Conservation (phyloP, 2,888 invertebrate genomes). For the Drosophila buzzatii region DNA sequence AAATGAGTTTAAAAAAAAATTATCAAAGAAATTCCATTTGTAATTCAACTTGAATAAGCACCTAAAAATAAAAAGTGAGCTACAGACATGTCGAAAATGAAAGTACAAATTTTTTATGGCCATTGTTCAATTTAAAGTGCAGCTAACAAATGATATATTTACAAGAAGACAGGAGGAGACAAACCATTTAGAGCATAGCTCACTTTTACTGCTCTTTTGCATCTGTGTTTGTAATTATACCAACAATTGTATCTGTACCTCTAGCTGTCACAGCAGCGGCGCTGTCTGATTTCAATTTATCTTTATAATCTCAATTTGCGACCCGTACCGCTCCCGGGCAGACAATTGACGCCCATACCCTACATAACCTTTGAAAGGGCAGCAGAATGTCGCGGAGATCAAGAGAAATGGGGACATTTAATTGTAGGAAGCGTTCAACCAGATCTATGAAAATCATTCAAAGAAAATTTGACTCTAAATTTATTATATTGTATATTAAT, state of each 20-base stretch:
- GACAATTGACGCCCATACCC: conserved; percentile 27
- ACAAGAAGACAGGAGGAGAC: conserved; percentile 32
- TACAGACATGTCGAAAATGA: conserved; percentile 54
- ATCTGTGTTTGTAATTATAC: conserved; percentile 2
- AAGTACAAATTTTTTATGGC: conserved; percentile 61
- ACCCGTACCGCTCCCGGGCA: conserved; percentile 37
- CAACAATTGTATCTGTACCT: conserved; percentile 13
- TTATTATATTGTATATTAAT: not conserved
- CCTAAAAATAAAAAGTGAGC: conserved; percentile 47
- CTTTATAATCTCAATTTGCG: conserved; percentile 72
- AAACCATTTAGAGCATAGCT: conserved; percentile 56
- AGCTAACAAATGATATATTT: conserved; percentile 30
- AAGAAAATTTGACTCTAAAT: not conserved
- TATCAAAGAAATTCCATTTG: conserved; percentile 42
- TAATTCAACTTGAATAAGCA: conserved; percentile 43
- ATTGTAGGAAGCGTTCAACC: too few species aligned
- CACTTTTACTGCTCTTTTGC: conserved; percentile 66
- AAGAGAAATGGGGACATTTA: not conserved
- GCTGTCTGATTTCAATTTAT: conserved; percentile 69
- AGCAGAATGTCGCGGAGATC: not conserved
- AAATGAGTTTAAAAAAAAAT: not conserved
- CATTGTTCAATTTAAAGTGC: conserved; percentile 52
- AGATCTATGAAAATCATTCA: not conserved
- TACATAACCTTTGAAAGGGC: conserved; percentile 10
- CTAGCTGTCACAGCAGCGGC: conserved; percentile 46